A percentile compares a stretch with the other conserved stretches of the same genome.
Conservation (phyloP, 2,113 vertebrate genomes). For the Dipodomys spectabilis region DNA sequence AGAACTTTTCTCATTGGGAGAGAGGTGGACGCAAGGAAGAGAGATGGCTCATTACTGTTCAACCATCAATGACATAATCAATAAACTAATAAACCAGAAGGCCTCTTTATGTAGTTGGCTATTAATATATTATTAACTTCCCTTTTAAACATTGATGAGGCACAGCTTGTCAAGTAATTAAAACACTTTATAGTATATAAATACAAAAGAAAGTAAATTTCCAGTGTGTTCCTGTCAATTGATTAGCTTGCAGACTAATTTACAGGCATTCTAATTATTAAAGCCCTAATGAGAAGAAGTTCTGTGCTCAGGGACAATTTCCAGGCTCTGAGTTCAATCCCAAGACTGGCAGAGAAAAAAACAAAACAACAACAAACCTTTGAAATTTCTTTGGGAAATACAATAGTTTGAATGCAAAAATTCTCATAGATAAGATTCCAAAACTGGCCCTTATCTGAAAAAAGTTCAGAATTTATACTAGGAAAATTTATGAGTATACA, state of each 20-base stretch:
- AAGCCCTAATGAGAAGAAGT: not conserved
- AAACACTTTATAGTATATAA: conserved; percentile 58
- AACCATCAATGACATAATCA: conserved; percentile 45
- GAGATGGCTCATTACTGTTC: conserved; percentile 36
- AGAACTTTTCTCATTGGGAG: not conserved
- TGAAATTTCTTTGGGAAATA: not conserved
- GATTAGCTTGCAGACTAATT: not conserved
- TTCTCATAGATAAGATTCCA: not conserved
- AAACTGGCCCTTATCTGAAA: not conserved
- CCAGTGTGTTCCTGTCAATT: not conserved
- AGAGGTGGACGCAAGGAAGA: conserved; percentile 5
- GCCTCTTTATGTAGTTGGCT: conserved; percentile 21
- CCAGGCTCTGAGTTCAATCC: too few relatives aligned
- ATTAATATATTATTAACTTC: conserved; percentile 46
- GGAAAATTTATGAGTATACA: not conserved
- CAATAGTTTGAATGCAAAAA: not conserved
- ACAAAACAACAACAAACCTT: not conserved
- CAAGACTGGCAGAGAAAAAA: too few relatives aligned
- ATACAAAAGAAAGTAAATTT: conserved; percentile 48
- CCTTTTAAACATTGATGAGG: conserved; percentile 56
- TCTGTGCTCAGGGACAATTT: not conserved
- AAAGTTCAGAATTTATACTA: not conserved
- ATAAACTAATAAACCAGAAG: conserved; percentile 46
- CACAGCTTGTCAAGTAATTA: not conserved
- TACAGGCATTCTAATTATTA: conserved; percentile 17